phyloP scores from a whole-genome alignment of 2,888 invertebrate genomes.

The Dicycla oo region DNA sequence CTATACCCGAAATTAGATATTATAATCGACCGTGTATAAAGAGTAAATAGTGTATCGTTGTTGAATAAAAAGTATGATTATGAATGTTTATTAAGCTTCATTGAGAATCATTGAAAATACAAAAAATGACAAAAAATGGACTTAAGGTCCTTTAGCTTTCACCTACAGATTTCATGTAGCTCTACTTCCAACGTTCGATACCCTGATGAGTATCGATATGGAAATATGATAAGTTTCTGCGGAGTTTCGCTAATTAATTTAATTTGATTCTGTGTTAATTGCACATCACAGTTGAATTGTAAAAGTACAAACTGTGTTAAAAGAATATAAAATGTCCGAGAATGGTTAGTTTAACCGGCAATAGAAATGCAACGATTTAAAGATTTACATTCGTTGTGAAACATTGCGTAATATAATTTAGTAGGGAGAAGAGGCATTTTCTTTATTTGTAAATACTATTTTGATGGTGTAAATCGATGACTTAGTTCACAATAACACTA shows the following conservation, averaged over 20 bases:
- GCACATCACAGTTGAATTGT: background rate
- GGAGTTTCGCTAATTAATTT: background rate
- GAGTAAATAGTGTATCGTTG: too few species aligned
- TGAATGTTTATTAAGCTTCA: too few species aligned
- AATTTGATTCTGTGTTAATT: too few species aligned
- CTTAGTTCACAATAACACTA: too few species aligned
- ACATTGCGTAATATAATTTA: constrained; percentile 5
- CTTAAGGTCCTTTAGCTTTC: too few species aligned
- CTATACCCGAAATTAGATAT: too few species aligned
- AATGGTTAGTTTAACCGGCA: background rate
- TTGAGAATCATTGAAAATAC: too few species aligned
- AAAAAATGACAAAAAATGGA: too few species aligned
- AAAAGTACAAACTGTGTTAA: background rate
- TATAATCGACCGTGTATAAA: too few species aligned
- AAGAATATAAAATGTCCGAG: background rate
- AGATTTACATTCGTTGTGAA: background rate
- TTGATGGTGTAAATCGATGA: constrained; percentile 20
- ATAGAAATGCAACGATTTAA: background rate
- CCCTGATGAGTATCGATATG: background rate
- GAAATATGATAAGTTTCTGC: background rate
- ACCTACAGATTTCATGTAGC: background rate
- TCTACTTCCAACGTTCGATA: background rate
- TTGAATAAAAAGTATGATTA: too few species aligned
- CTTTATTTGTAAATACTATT: constrained; percentile 20
- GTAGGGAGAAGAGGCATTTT: constrained; percentile 12